phyloP scores from a whole-genome alignment of 2,113 vertebrate species.

The Sorex araneus region DNA sequence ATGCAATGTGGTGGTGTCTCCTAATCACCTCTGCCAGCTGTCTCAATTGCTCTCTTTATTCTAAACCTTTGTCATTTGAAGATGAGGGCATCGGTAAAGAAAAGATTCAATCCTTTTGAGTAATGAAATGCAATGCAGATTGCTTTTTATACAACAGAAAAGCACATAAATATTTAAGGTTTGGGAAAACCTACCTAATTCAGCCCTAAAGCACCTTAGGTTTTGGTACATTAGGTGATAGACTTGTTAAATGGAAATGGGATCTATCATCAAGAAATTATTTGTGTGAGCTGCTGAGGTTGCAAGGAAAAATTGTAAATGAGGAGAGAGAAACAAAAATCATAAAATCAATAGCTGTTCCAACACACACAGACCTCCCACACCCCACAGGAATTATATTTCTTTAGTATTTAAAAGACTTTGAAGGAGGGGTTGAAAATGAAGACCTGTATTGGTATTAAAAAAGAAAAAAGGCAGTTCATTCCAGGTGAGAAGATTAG shows the following conservation, averaged over 20 bases:
- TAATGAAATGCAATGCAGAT: neutral
- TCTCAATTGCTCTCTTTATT: neutral
- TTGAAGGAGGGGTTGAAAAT: slow-evolving; percentile 12
- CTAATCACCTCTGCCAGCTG: neutral
- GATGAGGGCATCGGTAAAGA: neutral
- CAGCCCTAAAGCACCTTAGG: too few relatives aligned
- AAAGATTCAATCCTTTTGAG: neutral
- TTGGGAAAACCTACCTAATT: neutral
- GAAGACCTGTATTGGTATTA: neutral
- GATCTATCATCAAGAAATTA: neutral
- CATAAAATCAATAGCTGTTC: neutral
- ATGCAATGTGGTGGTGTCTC: too few relatives aligned
- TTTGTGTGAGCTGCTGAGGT: neutral
- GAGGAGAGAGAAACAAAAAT: neutral
- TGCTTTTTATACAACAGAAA: neutral
- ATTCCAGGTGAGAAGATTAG: neutral
- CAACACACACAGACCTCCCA: neutral
- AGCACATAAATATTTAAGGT: neutral
- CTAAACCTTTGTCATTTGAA: neutral
- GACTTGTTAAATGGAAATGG: neutral
- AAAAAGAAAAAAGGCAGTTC: neutral
- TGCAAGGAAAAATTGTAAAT: neutral
- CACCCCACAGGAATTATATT: neutral
- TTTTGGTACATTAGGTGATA: neutral
- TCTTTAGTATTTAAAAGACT: neutral